Conservation (phyloP, 2,113 vertebrate species). For the Limnothrissa miodon region DNA sequence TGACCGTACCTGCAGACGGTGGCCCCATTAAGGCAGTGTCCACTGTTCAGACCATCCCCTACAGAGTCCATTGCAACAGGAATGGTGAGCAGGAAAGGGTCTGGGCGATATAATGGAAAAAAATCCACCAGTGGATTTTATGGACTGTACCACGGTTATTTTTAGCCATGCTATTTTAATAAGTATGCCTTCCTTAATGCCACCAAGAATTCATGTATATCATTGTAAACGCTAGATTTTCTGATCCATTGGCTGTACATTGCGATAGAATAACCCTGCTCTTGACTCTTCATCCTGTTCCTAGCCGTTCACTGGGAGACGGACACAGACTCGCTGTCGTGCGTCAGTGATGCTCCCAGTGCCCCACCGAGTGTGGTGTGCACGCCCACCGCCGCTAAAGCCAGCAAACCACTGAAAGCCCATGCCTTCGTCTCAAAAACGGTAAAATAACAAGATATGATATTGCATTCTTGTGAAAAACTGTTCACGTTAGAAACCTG, state of each 20-base stretch:
- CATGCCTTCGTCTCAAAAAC: constrained; percentile 88
- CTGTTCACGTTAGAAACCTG: neutral
- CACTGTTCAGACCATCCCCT: constrained; percentile 85
- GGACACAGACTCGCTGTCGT: constrained; percentile 60
- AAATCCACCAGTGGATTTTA: neutral
- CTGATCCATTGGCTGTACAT: neutral
- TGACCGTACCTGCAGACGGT: constrained; percentile 83
- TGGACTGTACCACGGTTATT: neutral
- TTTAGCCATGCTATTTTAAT: neutral
- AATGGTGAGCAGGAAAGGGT: constrained; percentile 66
- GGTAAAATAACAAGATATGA: constrained; percentile 53
- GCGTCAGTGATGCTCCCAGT: constrained; percentile 62
- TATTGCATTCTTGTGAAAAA: neutral
- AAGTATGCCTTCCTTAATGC: too few relatives aligned
- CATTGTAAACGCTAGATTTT: neutral
- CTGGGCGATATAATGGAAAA: neutral
- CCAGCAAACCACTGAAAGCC: constrained; percentile 69
- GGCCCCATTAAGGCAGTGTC: constrained; percentile 86
- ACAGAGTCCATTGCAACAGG: constrained; percentile 68
- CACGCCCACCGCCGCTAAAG: constrained; percentile 60
- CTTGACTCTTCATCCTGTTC: neutral
- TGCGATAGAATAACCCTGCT: neutral
- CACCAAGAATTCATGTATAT: too few relatives aligned
- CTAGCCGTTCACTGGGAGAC: neutral
- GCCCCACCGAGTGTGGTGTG: constrained; percentile 33